A percentile compares a stretch with the other conserved stretches of the same genome.
Evolutionary conservation across 2,113 vertebrate genomes (phyloP).

Genomic region (Dolichallabes microphthalmus): DNA sequence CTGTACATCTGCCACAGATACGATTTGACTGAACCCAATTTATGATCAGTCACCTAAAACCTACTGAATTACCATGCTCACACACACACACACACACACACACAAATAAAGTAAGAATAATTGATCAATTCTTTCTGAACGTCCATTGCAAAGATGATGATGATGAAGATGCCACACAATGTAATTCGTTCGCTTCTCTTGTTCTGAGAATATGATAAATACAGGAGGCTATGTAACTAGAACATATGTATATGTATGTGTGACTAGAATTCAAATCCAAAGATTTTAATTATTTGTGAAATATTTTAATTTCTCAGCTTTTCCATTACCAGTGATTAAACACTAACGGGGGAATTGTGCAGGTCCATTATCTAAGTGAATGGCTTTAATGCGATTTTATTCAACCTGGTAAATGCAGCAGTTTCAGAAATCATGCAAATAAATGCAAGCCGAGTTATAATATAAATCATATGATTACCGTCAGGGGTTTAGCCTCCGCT

Average conservation of each 20-base stretch:
- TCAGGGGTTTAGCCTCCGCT: background rate
- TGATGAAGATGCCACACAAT: background rate
- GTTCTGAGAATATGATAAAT: background rate
- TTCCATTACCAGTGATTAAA: background rate
- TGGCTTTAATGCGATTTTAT: constrained; percentile 7
- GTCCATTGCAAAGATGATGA: background rate
- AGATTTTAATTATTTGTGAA: background rate
- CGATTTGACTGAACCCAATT: background rate
- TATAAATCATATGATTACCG: background rate
- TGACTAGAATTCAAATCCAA: background rate
- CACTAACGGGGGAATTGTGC: background rate
- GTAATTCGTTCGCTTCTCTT: background rate
- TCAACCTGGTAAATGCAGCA: background rate
- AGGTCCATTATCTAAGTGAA: background rate
- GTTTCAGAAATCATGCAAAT: background rate
- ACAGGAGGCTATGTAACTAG: too few relatives aligned
- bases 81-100: too few relatives aligned
- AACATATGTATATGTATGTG: too few relatives aligned
- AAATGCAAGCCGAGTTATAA: background rate
- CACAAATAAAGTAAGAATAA: background rate
- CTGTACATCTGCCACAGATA: background rate
- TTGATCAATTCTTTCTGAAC: background rate
- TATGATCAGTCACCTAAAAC: too few relatives aligned
- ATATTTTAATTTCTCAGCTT: background rate
- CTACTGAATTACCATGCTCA: too few relatives aligned